These are phyloP conservation scores for Sylvilagus bachmani DNA, from an alignment of 2,113 vertebrate species.

Conservation along the genomic window DNA sequence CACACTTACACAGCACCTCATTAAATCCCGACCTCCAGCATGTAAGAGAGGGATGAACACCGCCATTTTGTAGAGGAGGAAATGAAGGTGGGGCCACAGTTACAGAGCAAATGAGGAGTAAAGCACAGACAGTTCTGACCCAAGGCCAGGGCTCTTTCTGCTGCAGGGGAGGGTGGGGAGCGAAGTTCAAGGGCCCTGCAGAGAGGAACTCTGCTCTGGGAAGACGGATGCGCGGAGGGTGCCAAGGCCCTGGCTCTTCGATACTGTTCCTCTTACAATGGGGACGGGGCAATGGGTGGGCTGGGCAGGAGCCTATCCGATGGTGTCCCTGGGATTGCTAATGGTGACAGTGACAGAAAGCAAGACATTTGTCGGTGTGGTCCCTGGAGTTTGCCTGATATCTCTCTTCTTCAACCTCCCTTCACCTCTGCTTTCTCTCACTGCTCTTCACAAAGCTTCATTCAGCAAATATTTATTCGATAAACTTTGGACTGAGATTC, in stretches of 20 bases:
- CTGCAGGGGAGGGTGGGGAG: background rate
- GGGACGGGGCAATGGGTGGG: background rate
- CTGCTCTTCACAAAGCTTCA: conserved; percentile 14
- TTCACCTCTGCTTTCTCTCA: background rate
- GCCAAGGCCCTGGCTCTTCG: background rate
- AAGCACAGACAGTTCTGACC: background rate
- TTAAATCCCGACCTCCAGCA: background rate
- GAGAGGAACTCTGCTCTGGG: background rate
- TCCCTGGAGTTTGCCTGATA: background rate
- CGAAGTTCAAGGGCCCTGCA: background rate
- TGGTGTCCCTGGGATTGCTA: background rate
- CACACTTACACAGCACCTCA: background rate
- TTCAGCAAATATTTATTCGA: background rate
- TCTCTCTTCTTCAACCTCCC: background rate
- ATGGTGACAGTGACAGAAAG: background rate
- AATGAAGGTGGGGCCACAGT: background rate
- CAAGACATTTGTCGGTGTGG: background rate
- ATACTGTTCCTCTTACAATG: background rate
- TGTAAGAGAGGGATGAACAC: background rate
- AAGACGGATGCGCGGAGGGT: no score
- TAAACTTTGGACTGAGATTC: background rate
- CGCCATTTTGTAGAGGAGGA: background rate
- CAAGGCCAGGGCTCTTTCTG: background rate
- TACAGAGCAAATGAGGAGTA: background rate
- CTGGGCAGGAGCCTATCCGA: background rate